These are phyloP conservation scores for Trichogramma dendrolimi DNA, from an alignment of 2,888 invertebrate species.

Conservation along the genomic window DNA sequence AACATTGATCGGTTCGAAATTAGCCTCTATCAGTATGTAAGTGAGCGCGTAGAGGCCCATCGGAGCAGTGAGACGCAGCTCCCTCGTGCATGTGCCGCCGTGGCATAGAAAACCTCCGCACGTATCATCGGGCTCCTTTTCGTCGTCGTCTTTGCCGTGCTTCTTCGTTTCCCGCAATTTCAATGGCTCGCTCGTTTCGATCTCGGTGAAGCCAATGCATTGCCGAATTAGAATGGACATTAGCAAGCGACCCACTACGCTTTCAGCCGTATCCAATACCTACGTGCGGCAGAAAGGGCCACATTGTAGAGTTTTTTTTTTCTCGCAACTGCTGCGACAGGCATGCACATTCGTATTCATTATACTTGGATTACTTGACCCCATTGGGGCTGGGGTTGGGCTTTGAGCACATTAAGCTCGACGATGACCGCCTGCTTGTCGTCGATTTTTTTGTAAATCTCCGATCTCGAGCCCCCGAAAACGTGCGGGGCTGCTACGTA, in stretches of 20 bases:
- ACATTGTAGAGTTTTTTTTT: not conserved
- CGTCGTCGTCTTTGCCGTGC: not conserved
- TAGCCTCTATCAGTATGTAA: constrained; percentile 62
- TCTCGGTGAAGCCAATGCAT: constrained; percentile 24
- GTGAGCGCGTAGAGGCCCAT: constrained; percentile 62
- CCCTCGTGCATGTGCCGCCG: constrained; percentile 59
- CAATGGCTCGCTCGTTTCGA: not conserved
- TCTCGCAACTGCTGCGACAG: not conserved
- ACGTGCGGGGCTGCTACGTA: constrained; percentile 63
- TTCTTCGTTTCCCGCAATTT: constrained; percentile 1
- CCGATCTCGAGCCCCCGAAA: constrained; percentile 49
- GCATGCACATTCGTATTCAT: not conserved
- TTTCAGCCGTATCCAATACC: constrained; percentile 71
- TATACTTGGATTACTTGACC: constrained; percentile 67
- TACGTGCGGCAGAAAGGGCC: constrained; percentile 38
- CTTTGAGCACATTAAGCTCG: constrained; percentile 67
- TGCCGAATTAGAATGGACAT: constrained; percentile 35
- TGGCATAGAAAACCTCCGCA: constrained; percentile 72
- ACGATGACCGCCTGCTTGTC: constrained; percentile 63
- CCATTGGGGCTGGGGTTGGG: constrained; percentile 79
- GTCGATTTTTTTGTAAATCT: constrained; percentile 52
- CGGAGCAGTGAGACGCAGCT: constrained; percentile 51
- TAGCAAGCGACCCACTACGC: constrained; percentile 58
- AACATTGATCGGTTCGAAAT: constrained; percentile 58
- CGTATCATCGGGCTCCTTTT: constrained; percentile 38